Base-by-base conservation (phyloP, 2,113 vertebrate species). In the Rana temporaria region DNA sequence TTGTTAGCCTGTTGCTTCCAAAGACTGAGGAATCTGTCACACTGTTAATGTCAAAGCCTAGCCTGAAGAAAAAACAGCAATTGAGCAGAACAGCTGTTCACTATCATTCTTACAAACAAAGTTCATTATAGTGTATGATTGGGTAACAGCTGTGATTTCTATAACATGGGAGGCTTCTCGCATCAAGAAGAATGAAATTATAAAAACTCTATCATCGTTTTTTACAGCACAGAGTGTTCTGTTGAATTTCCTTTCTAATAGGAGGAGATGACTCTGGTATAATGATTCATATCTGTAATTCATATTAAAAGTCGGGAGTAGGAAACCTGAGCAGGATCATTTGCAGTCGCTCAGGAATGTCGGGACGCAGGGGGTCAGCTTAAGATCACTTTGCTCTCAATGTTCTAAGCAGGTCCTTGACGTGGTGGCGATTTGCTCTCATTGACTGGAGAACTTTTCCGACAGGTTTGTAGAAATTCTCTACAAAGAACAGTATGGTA, bases 331-430 rank as follows among this genome's bases (percentile, higher is more conserved):
- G 76, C 0, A 53, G 52, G 3, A 56, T 67, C 63, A 66, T 67
- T 78, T 56, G 76, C 62, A 38, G 73, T 78, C 75, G 67, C 63
- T 67, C 48, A 78, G 76, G 52, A 78, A 78, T 78, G 76, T 15
- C 67, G 24, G 24, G 53, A 19, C 19, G 26, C n/a, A 53, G 63
- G 42, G 76, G 76, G 76, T 67, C 76, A 66, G n/a, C 18, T 20
- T 30, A 67, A 78, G 62, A 34, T 78, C 48, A 30, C 48, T 53
- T n/a, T 52, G 22, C 76, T 57, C 19, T 56, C 55, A 77, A 22
- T 22, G 19, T 60, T 60, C 56, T 18, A 18, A 64, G 38, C 60
- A 17, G 72, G 30, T 59, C n/a, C 55, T 8, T 26, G 26, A 6
- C 34, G 26, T 59, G 55, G 34, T 6, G 20, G 55, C 53, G 12